Conservation (phyloP, 1,140 invertebrate genomes). For the Agrilus planipennis region DNA sequence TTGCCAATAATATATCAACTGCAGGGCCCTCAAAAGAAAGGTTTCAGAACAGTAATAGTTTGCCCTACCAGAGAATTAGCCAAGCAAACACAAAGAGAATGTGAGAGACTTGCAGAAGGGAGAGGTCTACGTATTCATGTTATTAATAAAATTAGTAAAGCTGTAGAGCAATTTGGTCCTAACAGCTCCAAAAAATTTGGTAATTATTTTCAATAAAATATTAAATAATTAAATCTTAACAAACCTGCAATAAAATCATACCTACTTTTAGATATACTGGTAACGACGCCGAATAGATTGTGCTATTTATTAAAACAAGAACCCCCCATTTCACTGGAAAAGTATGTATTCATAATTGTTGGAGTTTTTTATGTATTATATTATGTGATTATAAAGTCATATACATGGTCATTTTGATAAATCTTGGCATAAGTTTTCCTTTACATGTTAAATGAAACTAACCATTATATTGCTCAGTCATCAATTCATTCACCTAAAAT, state of each 20-base stretch:
- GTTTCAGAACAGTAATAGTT: slow-evolving; percentile 75
- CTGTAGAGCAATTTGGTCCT: slow-evolving; percentile 46
- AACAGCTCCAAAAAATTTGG: slow-evolving; percentile 56
- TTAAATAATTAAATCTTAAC: slow-evolving; percentile 11
- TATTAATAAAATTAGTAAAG: slow-evolving; percentile 59
- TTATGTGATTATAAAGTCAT: too few species aligned
- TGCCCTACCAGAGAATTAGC: slow-evolving; percentile 90
- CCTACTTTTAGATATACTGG: slow-evolving; percentile 79
- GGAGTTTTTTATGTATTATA: too few species aligned
- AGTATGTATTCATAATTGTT: too few species aligned
- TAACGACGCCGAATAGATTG: slow-evolving; percentile 92
- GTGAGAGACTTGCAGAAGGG: slow-evolving; percentile 58
- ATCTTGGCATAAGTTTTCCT: too few species aligned
- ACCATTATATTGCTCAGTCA: too few species aligned
- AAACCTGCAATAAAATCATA: slow-evolving; percentile 18
- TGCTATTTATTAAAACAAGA: slow-evolving; percentile 78
- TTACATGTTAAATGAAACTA: too few species aligned
- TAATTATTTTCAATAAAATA: slow-evolving; percentile 26
- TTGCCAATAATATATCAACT: slow-evolving; percentile 65
- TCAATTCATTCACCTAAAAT: too few species aligned
- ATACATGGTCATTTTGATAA: too few species aligned
- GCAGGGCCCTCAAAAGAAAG: slow-evolving; percentile 47
- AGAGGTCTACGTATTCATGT: slow-evolving; percentile 58
- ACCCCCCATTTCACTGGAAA: slow-evolving; percentile 58
- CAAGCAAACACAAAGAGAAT: slow-evolving; percentile 81